Base-by-base conservation (phyloP, 2,888 invertebrate genomes). In the Lycaena phlaeas region DNA sequence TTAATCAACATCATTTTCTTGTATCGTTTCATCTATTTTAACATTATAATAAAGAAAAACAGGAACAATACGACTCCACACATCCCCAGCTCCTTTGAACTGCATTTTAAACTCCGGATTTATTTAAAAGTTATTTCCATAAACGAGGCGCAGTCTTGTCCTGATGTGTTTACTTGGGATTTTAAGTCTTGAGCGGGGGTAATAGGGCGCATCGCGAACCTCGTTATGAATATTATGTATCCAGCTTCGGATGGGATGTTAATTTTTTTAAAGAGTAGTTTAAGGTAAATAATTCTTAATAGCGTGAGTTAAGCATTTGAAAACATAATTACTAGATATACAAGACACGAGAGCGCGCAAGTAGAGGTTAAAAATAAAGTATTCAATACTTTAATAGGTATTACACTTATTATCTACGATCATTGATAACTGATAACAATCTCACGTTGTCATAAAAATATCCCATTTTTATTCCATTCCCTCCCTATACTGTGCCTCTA, bases 81-180 rank as follows among this genome's bases (percentile, higher is more conserved):
- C 42, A 46, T 47, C 49, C 47, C 2, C 45, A 57, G 59, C 64
- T 52, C 58, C 37, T 48, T 54, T 47, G 56, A 60, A 68, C 64
- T 68, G 68, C 70, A 69, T 74, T 74, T 72, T 62, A 72, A 74
- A 71, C 66, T 66, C 41, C 50, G 58, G 68, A 71, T 74, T 76
- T 75, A 74, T 74, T 75, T 69, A 61, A 64, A 74, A 73, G 66
- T 68, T 72, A 73, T 68, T 69, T 68, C 65, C 70, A 69, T 73
- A 72, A 72, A 72, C 63, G 65, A 57, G n/a, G n/a, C 59, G 42
- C 42, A 42, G 43, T 41, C 44, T 40, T 39, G 40, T 43, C 43
- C 29, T 26, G 38, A 30, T 36, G 42, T 27, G 38, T 42, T 40
- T 38, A 26, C 31, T 41, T 36, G 14, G 36, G 46, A 47, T 61